Percentiles rank a stretch among this genome's conserved stretches.
Conservation (phyloP, 23 tunicate species). For the Halocynthia roretzi region DNA sequence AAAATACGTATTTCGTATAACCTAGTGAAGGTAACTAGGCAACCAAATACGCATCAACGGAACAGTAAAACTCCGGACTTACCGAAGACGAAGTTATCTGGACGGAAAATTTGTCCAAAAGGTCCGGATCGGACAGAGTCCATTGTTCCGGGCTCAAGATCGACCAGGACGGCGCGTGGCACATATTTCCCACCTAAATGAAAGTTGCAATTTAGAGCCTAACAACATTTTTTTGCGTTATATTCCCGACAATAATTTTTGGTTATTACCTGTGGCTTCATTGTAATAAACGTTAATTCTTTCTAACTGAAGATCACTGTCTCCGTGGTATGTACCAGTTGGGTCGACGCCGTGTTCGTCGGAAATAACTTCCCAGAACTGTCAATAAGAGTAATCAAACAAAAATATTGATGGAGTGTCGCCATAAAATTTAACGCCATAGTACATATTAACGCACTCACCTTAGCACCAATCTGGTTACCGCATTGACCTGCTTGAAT, state of each 20-base stretch:
- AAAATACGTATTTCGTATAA: neutral
- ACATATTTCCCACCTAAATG: slow-evolving; percentile 74
- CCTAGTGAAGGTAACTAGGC: neutral
- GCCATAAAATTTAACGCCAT: too few species aligned
- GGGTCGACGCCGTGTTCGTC: slow-evolving; percentile 35
- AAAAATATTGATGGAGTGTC: neutral
- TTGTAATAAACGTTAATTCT: slow-evolving; percentile 28
- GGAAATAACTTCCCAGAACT: slow-evolving; percentile 37
- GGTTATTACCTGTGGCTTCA: slow-evolving; percentile 29
- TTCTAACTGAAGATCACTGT: slow-evolving; percentile 31
- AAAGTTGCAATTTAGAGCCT: neutral
- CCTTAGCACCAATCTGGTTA: slow-evolving; percentile 98
- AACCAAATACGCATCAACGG: neutral
- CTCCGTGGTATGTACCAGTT: slow-evolving; percentile 37
- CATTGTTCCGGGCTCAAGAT: slow-evolving; percentile 98
- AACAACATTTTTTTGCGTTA: neutral
- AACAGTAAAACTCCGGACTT: neutral
- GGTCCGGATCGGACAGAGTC: slow-evolving; percentile 96
- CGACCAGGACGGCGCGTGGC: slow-evolving; percentile 89
- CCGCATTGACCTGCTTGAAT: slow-evolving; percentile 98
- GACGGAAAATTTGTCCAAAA: slow-evolving; percentile 90
- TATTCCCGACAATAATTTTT: neutral
- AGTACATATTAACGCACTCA: neutral
- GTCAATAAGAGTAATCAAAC: neutral
- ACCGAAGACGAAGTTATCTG: slow-evolving; percentile 91